A percentile compares a stretch with the other conserved stretches of the same genome.
Conservation (phyloP, 2,113 vertebrate species). For the Corythaixoides concolor region DNA sequence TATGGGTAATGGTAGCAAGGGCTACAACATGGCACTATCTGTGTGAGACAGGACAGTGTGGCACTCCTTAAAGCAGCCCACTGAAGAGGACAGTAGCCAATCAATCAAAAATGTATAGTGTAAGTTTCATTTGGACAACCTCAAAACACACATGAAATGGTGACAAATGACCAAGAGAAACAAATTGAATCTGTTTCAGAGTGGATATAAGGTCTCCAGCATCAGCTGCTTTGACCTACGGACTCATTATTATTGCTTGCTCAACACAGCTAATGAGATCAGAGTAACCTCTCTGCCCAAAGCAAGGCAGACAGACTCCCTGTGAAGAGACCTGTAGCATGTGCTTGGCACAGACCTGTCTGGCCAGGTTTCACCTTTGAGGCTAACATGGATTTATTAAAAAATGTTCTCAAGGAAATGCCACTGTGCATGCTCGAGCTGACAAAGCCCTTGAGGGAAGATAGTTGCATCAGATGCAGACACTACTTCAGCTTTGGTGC, state of each 20-base stretch:
- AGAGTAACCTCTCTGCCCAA: neutral
- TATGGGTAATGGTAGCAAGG: neutral
- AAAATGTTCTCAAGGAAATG: neutral
- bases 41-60: neutral
- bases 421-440: rapidly evolving
- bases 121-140: neutral
- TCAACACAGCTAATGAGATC: neutral
- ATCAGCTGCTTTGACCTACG: neutral
- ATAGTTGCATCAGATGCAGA: neutral
- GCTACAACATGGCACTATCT: neutral
- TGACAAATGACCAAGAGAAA: neutral
- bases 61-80: neutral
- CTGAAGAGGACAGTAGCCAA: neutral
- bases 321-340: neutral
- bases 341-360: neutral
- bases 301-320: neutral
- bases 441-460: neutral
- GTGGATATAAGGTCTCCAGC: neutral
- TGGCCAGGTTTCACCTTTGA: neutral
- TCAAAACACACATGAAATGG: neutral
- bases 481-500: neutral
- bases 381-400: neutral
- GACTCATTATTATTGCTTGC: neutral
- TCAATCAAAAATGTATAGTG: neutral
- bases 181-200: neutral